Evolutionary conservation across 2,888 invertebrate genomes (phyloP), one percentile per base, ranked within the genome.

Genomic region (Tholera decimalis): DNA sequence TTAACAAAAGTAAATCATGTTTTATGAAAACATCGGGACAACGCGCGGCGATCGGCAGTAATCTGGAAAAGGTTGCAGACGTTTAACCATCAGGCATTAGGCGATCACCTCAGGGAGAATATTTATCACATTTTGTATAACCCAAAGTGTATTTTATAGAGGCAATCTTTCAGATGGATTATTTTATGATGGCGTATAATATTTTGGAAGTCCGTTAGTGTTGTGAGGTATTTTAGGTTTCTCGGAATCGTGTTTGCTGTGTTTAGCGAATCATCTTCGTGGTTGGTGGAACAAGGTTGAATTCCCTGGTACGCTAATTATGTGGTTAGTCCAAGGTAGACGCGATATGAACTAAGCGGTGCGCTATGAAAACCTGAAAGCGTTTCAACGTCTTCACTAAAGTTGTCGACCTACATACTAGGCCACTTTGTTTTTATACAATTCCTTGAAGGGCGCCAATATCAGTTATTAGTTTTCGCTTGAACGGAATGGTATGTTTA

Each of bases 1-100:
- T 78, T 63, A 75, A 60, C 51, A 60, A 57, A 62, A 71, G 59
- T 70, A 75, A 73, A 72, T 61, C 59, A 77, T 39, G 62, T 67
- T 66, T 65, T 77, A 57, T 62, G 59, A 70, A 61, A 76, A 58
- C 51, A 24, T 62, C 56, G 64, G 73, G 77, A 60, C 83, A 75
- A 64, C 74, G 81, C 79, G 80, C 80, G 69, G 64, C 66, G 69
- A 82, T 79, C 68, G 75, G 80, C 81, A 74, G 79, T 85, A 85
- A 87, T 87, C 85, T 87, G 82, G 61, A 73, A 83, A 84, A 86
- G 85, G 86, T 87, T 86, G 83, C 80, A 88, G 85, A 85, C 86
- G 85, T 88, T 89, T 88, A 85, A 83, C 69, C 82, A 82, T 83
- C 83, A 85, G 83, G 82, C 82, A 84, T 80, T 82, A 87, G 88